Base-by-base conservation (phyloP, 2,113 vertebrate genomes). In the Chloropsis hardwickii region DNA sequence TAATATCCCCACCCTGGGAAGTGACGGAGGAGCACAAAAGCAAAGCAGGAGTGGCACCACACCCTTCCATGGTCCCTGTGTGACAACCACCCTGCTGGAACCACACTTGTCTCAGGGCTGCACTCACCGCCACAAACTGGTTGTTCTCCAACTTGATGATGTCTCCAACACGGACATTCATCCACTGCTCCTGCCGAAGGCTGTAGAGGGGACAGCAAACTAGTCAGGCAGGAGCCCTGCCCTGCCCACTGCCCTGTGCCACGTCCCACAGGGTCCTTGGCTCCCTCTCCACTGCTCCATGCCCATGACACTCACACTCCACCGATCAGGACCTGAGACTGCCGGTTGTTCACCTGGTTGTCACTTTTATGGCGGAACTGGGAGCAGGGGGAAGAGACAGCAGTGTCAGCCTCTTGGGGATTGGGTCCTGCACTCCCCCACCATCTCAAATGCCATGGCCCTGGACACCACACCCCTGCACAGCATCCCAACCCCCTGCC, bases 311-410 rank as follows among this genome's bases (percentile, higher is more conserved):
- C 99, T 99, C 97, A 99, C 99, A 87, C 98, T 96, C 99, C 99
- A 58, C 95, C 81, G 91, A 99, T 98, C 95, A 99, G 99, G 97
- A 99, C 98, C 98, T 99, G 99, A 98, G 99, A 99, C 98, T 99
- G 99, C 4, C 99, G 98, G 95, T 98, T 99, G 98, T 99, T 99
- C 97, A 99, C 99, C 97, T 99, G 99, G 97, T 99, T 99, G 97
- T 99, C 99, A 2, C 99, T 99, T 97, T 98, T 99, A 96, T 99
- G 99, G 96, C 99, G 99, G 97, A 99, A 99, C 99, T 99, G 92
- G 44, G 60, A 18, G 51, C 10, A 17, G 57, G 47, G 31, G 37
- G 21, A 67, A 54, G 27, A 70, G 14, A 47, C 11, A 44, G n/a
- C 10, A 18, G 35, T 0, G 16, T 96, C 80, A 95, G 25, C 20